Base-by-base conservation (phyloP, 1,140 invertebrate genomes). In the Leptoteleia sp. region DNA sequence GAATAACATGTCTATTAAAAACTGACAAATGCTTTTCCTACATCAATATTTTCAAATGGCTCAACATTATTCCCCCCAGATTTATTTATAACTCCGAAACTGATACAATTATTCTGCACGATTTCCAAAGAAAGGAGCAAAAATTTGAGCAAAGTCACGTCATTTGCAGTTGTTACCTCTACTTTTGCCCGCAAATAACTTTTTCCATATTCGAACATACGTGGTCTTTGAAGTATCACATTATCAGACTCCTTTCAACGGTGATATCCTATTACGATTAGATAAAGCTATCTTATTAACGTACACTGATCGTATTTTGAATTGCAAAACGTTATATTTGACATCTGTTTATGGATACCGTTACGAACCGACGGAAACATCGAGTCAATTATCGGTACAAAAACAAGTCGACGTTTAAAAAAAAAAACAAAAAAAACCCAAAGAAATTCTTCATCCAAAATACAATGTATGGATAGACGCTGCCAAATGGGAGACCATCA, bases 251-350 rank as follows among this genome's bases (percentile, higher is more conserved):
- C 62, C 62, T 59, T 70, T 59, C 65, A 50, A 55, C 42, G 27
- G 33, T 42, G 54, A 70, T 70, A 70, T 70, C 45, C 29, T 13
- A 50, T 70, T 70, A 59, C 65, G 54, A 59, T 59, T 70, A 70
- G 65, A 70, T 70, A 70, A 48, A 57, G 40, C 52, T 48, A 57
- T 70, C 65, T 70, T 70, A 57, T 57, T 70, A 48, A 70, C 52
- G 13, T 25, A 6, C 13, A 12, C 50, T 31, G 65, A 48, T 70
- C 52, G 31, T 57, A 57, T 70, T 70, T 45, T 67, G 62, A 67
- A 67, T 55, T 37, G 42, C 50, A 67, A 55, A 67, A 47, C 19
- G 47, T 40, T 67, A 55, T 40, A 37, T 55, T 45, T 45, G 48
- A 55, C 50, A 67, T 67, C 27, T 67, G 62, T 45, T 54, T 42